A percentile compares a stretch with the other conserved stretches of the same genome.
Conservation (phyloP, 2,888 invertebrate genomes). For the Lasioglossum oenotherae region DNA sequence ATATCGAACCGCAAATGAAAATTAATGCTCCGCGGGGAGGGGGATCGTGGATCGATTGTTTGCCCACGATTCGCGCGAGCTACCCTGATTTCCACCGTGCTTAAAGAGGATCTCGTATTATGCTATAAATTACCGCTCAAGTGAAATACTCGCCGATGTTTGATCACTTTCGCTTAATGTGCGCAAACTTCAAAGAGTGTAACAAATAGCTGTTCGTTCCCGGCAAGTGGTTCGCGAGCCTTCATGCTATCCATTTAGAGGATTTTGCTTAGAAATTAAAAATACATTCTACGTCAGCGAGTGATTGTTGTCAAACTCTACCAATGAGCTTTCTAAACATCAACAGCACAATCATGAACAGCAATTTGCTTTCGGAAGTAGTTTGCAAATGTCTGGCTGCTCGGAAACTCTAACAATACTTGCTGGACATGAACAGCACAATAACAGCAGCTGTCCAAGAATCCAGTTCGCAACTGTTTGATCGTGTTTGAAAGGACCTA, state of each 20-base stretch:
- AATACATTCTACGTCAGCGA: too few species aligned
- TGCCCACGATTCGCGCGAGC: neutral
- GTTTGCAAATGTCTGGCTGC: neutral
- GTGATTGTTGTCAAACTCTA: too few species aligned
- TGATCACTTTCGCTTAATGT: neutral
- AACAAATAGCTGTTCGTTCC: neutral
- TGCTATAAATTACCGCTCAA: neutral
- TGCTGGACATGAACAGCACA: neutral
- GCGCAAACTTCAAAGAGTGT: neutral
- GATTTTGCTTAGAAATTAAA: too few species aligned
- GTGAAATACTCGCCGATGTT: neutral
- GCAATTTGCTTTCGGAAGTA: neutral
- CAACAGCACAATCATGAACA: neutral
- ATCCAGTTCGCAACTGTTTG: neutral
- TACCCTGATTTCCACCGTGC: neutral
- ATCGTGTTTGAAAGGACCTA: neutral
- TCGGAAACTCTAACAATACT: neutral
- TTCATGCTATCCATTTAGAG: too few species aligned
- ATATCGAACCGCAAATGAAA: slow-evolving; percentile 9
- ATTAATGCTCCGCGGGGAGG: neutral
- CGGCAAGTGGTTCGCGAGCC: too few species aligned
- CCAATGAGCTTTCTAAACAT: neutral
- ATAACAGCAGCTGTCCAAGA: neutral
- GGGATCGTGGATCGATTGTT: slow-evolving; percentile 10
- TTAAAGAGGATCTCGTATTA: neutral